phyloP scores from a whole-genome alignment of 1,140 invertebrate genomes.

The Bursaphelenchus mucronatus region DNA sequence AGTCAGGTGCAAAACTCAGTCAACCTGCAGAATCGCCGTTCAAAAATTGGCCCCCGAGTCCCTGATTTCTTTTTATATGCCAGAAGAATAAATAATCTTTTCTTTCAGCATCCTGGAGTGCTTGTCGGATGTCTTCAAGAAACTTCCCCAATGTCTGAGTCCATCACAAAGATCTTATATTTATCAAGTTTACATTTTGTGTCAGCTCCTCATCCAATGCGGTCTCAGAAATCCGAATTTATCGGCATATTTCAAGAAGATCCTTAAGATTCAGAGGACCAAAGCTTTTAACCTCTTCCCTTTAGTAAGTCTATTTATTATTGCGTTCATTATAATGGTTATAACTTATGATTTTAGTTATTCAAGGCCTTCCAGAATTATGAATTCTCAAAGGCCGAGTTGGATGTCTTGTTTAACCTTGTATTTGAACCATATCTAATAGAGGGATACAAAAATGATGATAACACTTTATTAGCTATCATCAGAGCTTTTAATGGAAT shows the following conservation, averaged over 20 bases:
- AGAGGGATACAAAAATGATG: not conserved
- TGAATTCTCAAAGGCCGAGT: not conserved
- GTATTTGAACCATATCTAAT: conserved; percentile 10
- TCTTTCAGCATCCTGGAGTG: conserved; percentile 15
- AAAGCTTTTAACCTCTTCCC: conserved; percentile 22
- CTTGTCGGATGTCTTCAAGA: conserved; percentile 12
- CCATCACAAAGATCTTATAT: not conserved
- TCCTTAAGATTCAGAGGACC: conserved; percentile 23
- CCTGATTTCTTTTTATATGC: conserved; percentile 7
- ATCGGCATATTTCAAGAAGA: conserved; percentile 14
- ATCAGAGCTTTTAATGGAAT: no score
- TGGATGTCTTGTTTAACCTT: conserved; percentile 4
- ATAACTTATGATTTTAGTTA: conserved; percentile 2
- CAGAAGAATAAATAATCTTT: not conserved
- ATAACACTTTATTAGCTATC: no score
- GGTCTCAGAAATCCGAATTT: conserved; percentile 4
- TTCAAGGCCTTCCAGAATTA: conserved; percentile 18
- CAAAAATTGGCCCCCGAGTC: not conserved
- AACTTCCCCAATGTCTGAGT: conserved; percentile 2
- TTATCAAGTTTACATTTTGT: conserved; percentile 5
- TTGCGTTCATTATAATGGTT: not conserved
- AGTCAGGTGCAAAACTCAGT: no score
- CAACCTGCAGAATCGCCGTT: no score
- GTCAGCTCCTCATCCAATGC: conserved; percentile 4
- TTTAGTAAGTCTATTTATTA: conserved; percentile 12